Base-by-base conservation (phyloP, 2,888 invertebrate species). In the Acanthopleura granulata region DNA sequence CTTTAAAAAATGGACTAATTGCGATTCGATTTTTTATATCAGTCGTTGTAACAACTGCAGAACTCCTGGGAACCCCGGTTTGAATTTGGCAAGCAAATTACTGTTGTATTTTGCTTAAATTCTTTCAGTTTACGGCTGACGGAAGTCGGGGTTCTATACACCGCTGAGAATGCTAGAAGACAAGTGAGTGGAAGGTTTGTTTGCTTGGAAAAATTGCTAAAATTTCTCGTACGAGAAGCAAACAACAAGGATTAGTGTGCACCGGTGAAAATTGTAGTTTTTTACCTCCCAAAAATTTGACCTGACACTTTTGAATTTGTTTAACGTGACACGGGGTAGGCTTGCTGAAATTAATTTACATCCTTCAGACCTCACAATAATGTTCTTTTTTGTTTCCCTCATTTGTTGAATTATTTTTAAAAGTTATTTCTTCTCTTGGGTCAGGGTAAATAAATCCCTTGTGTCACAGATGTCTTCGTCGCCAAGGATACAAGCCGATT, bases 251-350 rank as follows among this genome's bases (percentile, higher is more conserved):
- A 3, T 57, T 57, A 57, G 57, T 57, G 57, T n/a, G 57, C 57
- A 22, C 22, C 22, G 22, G 57, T 22, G 22, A 57, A 57, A 57
- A 57, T 57, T 22, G 57, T 22, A n/a, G 57, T 57, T 57, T 57
- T 57, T 57, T 57, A 57, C 57, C 57, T 57, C 57, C 57, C 57
- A 57, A 57, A 57, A 57, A 57, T 57, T 57, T 57, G 57, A 57
- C 57, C 57, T 12, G 57, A 57, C 57, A 57, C 57, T 57, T 57
- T 57, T 22, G 57, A 57, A 57, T 57, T 57, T 57, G 57, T 22
- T 22, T 57, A 57, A 57, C 57, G 57, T 57, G 57, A 57, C 57
- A 57, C 22, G n/a, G 57, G 22, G 57, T 57, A 57, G 22, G 57
- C 57, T 22, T 6, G 57, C 57, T n/a, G 22, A 57, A 57, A 57